Evolutionary conservation across 2,888 invertebrate species (phyloP), one percentile per base, ranked within the genome.

Genomic region (Ceraclea dissimilis): DNA sequence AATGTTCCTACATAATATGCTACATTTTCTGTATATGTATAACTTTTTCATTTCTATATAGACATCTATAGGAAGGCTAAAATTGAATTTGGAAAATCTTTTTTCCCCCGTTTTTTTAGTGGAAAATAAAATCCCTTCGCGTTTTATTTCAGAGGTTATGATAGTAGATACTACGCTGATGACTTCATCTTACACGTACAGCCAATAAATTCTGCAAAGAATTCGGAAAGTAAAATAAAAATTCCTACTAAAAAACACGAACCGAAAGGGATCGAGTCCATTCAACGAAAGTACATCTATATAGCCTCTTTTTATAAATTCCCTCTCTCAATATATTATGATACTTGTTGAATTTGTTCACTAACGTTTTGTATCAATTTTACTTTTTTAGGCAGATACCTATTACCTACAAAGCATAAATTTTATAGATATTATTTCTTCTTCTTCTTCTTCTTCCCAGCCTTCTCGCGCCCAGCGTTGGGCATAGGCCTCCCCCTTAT

Each of bases 121-220:
- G 39, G 16, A 39, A 39, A 52, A 44, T 52, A 52, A 52, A 52
- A 52, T 47, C 52, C 33, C 33, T 33, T 20, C 20, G 47, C 52
- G 44, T 47, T 52, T 52, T 52, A 52, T 52, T 44, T 17, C 44
- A 21, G 16, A 11, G 19, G 21, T 52, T 52, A 52, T 22, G 47
- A 16, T 39, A 5, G 39, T 39, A 22, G n/a, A n/a, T 34, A 47
- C 44, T 52, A 46, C 47, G 52, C 31, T 31, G 52, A 46, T 52
- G 52, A 18, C 52, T 52, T 47, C 52, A 52, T 52, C 20, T 44
- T 47, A 26, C 52, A 52, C 52, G 52, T 52, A 47, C 26, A 31
- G 11, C 31, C 46, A 19, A 44, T n/a, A 18, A 31, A 33, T 39
- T 39, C 39, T 16, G 11, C 16, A 17, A 33, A 52, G 8, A 10